Evolutionary conservation across 2,888 invertebrate genomes (phyloP), one percentile per base, ranked within the genome.

Genomic region (Agrotis puta): DNA sequence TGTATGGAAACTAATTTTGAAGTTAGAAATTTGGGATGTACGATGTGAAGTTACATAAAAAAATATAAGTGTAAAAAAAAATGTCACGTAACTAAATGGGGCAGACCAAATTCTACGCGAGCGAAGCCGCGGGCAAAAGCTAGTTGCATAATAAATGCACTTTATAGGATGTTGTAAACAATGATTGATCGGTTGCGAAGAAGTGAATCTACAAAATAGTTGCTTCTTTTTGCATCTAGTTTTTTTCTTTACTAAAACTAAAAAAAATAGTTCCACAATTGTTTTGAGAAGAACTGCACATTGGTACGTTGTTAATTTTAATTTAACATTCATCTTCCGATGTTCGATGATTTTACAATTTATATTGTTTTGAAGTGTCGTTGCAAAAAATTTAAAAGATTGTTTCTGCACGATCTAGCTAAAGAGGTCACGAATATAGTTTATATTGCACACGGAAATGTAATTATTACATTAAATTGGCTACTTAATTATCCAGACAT

Each of bases 381-480:
- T 48, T 74, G 66, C 61, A 74, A 79, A 77, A 76, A 77, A 57
- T 50, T 22, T 33, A 43, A 45, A 22, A 45, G 4, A 16, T 45
- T 47, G 16, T 48, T 62, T 79, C 11, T 62, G 63, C 69, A 75
- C 63, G 75, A 63, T 63, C 54, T 59, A 24, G n/a, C 18, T 27
- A 56, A 63, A 74, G 48, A 58, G 53, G 51, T 77, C 77, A 80
- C 81, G 76, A 69, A 56, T 68, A 51, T 64, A 64, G 54, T 64
- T 69, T 63, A 74, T 57, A 33, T 63, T 54, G 39, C 33, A 27
- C 73, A 64, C n/a, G 33, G 59, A 54, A 72, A 18, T 47, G 33
- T 16, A 69, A 48, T 53, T 3, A 68, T n/a, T 27, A 39, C 11
- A 51, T 16, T 5, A 51, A 22, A n/a, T 18, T 14, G 27, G 14